Conservation (phyloP, 1,140 invertebrate genomes). For the Grapholita molesta region DNA sequence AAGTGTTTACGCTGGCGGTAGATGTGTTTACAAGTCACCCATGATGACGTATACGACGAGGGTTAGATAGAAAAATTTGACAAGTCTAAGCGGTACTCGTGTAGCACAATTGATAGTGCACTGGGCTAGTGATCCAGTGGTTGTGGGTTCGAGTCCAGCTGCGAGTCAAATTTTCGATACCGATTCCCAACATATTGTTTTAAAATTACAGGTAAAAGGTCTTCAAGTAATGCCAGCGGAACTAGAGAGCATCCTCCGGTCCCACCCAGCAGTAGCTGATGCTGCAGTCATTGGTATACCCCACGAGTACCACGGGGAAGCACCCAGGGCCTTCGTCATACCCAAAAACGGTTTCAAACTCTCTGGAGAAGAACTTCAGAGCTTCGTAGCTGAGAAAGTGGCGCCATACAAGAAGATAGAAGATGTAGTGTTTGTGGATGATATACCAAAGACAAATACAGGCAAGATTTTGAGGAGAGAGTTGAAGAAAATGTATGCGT, state of each 20-base stretch:
- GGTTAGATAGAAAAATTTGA: no score
- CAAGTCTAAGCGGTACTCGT: no score
- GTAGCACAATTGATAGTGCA: no score
- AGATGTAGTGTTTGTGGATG: slow-evolving; percentile 83
- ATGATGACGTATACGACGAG: no score
- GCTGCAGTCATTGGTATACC: slow-evolving; percentile 92
- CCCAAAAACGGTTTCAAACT: slow-evolving; percentile 66
- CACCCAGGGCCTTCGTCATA: slow-evolving; percentile 87
- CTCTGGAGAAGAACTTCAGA: slow-evolving; percentile 77
- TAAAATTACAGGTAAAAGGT: slow-evolving; percentile 76
- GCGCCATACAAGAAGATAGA: slow-evolving; percentile 86
- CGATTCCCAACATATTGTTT: no score
- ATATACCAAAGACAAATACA: slow-evolving; percentile 86
- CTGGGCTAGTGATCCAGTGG: no score
- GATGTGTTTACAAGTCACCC: no score
- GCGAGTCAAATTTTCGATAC: no score
- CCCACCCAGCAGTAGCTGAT: slow-evolving; percentile 87
- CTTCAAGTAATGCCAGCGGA: slow-evolving; percentile 93
- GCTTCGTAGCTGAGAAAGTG: slow-evolving; percentile 82
- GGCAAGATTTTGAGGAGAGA: slow-evolving; percentile 88
- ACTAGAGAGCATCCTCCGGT: slow-evolving; percentile 88
- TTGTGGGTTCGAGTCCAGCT: no score
- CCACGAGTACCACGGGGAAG: slow-evolving; percentile 87
- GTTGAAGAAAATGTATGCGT: slow-evolving; percentile 77
- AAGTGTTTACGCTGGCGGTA: no score